These are phyloP conservation scores for Ivindomyrus marchei DNA, from an alignment of 2,113 vertebrate genomes.

Conservation along the genomic window DNA sequence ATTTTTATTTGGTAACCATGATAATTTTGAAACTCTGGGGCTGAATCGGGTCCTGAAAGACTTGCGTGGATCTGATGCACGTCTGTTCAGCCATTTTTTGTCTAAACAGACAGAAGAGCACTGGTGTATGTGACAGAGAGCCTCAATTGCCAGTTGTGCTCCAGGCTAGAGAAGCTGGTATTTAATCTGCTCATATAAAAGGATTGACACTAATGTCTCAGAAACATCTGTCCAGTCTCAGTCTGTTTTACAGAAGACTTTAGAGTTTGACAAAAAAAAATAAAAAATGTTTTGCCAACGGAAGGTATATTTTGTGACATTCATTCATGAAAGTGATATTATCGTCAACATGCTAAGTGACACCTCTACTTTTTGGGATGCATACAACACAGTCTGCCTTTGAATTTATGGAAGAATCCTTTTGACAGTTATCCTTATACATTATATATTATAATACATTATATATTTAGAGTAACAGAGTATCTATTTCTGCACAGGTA, in stretches of 20 bases:
- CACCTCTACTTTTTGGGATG: background rate
- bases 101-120: background rate
- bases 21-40: background rate
- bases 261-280: background rate
- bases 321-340: background rate
- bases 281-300: background rate
- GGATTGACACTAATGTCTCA: background rate
- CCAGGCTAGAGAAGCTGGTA: background rate
- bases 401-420: background rate
- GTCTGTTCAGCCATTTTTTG: background rate
- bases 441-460: background rate
- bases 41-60: background rate
- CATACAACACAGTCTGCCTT: background rate
- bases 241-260: background rate
- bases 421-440: background rate
- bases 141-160: background rate
- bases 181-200: background rate
- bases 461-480: background rate
- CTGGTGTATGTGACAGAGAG: background rate
- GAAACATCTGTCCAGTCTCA: background rate
- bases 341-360: background rate
- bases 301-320: background rate
- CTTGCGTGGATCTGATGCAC: background rate
- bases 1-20: background rate
- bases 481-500: background rate